Evolutionary conservation across 2,888 invertebrate genomes (phyloP).

Genomic region (Leptodirus hochenwartii): DNA sequence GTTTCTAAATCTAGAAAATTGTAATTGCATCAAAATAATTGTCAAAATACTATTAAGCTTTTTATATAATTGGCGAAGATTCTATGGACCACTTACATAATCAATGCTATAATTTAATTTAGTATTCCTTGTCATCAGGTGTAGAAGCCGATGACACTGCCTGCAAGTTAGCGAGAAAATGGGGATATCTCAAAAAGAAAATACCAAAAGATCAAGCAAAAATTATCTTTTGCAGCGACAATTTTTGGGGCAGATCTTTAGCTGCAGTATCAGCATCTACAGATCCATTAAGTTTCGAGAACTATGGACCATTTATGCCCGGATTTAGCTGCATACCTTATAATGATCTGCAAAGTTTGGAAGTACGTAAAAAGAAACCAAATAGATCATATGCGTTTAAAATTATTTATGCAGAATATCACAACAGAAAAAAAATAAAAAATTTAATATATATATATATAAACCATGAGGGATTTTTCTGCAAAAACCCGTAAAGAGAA

Average conservation of each 20-base stretch:
- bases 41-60: too few relatives aligned
- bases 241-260: slow-evolving; percentile 72
- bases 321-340: slow-evolving; percentile 57
- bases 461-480: too few relatives aligned
- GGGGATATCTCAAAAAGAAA: slow-evolving; percentile 62
- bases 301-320: slow-evolving; percentile 67
- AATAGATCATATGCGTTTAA: too few relatives aligned
- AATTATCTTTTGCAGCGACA: slow-evolving; percentile 55
- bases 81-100: too few relatives aligned
- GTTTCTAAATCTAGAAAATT: too few relatives aligned
- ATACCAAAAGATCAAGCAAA: slow-evolving; percentile 49
- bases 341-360: slow-evolving; percentile 49
- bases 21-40: too few relatives aligned
- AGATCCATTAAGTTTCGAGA: slow-evolving; percentile 47
- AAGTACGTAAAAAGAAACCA: slow-evolving; percentile 27
- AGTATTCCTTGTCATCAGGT: slow-evolving; percentile 25
- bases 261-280: slow-evolving; percentile 65
- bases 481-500: too few relatives aligned
- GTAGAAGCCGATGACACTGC: slow-evolving; percentile 72
- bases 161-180: slow-evolving; percentile 59
- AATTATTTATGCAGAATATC: too few relatives aligned
- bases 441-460: too few relatives aligned
- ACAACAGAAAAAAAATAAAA: too few relatives aligned
- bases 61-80: too few relatives aligned
- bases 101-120: too few relatives aligned